phyloP scores from a whole-genome alignment of 1,140 invertebrate species.

The Meloidogyne floridensis region DNA sequence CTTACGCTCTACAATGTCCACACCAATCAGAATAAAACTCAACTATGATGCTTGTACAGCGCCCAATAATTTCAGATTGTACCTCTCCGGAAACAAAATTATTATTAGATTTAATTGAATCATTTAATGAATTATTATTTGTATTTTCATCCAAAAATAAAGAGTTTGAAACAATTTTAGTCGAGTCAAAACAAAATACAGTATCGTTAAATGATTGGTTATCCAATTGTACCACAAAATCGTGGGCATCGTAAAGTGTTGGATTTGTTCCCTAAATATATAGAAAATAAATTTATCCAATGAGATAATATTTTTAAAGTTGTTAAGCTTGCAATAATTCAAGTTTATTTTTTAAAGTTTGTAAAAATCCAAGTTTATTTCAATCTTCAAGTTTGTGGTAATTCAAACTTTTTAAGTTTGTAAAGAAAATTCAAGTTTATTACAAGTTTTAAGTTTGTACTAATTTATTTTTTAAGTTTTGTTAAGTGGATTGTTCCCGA shows the following conservation, averaged over 20 bases:
- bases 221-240: conserved; percentile 61
- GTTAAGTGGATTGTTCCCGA: no score
- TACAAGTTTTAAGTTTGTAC: no score
- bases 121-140: neutral
- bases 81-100: neutral
- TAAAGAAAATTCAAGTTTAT: no score
- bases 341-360: no score
- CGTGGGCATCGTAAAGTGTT: conserved; percentile 58
- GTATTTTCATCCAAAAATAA: conserved; percentile 5
- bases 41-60: conserved; percentile 26
- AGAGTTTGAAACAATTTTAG: conserved; percentile 2
- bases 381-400: no score
- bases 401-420: no score
- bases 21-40: conserved; percentile 66
- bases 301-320: neutral
- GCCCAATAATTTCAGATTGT: neutral
- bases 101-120: neutral
- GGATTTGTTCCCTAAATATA: conserved; percentile 56
- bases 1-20: conserved; percentile 61
- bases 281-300: neutral
- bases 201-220: conserved; percentile 64
- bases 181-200: conserved; percentile 51
- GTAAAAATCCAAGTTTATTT: no score
- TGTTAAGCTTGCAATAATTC: no score
- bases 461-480: no score